Evolutionary conservation across 2,888 invertebrate species (phyloP).

Genomic region (Tiphia femorata): DNA sequence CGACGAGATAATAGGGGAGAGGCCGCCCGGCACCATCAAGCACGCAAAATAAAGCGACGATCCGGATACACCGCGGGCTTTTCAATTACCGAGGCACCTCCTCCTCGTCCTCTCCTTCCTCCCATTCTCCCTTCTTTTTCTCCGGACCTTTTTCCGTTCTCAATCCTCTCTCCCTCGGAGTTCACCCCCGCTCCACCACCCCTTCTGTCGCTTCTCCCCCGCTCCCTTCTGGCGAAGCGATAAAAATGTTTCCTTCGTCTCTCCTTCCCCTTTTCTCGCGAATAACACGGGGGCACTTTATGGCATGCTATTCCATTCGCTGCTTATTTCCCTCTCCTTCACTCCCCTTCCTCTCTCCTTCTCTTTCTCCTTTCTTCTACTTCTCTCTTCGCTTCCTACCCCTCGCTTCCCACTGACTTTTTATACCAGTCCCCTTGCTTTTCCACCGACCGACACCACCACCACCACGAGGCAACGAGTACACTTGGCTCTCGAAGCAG

Average conservation of each 20-base stretch:
- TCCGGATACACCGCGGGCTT: conserved; percentile 56
- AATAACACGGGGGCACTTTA: conserved; percentile 48
- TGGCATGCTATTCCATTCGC: conserved; percentile 37
- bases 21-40: conserved; percentile 30
- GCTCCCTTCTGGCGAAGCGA: conserved; percentile 25
- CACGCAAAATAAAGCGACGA: conserved; percentile 55
- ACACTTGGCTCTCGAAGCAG: conserved; percentile 10
- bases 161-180: conserved; percentile 17
- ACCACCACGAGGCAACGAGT: conserved; percentile 18
- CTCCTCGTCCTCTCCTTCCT: conserved; percentile 17
- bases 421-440: neutral
- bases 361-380: neutral
- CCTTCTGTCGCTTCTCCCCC: conserved; percentile 9
- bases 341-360: conserved; percentile 8
- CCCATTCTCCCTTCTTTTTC: conserved; percentile 9
- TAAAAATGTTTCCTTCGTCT: conserved; percentile 41
- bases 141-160: conserved; percentile 11
- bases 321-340: conserved; percentile 24
- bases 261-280: conserved; percentile 24
- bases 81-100: conserved; percentile 56
- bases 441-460: too few relatives aligned
- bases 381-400: neutral
- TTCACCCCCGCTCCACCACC: conserved; percentile 19
- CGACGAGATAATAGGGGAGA: conserved; percentile 48
- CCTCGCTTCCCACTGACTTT: neutral